These are phyloP conservation scores for Lophius piscatorius DNA, from an alignment of 2,113 vertebrate genomes.

Conservation along the genomic window DNA sequence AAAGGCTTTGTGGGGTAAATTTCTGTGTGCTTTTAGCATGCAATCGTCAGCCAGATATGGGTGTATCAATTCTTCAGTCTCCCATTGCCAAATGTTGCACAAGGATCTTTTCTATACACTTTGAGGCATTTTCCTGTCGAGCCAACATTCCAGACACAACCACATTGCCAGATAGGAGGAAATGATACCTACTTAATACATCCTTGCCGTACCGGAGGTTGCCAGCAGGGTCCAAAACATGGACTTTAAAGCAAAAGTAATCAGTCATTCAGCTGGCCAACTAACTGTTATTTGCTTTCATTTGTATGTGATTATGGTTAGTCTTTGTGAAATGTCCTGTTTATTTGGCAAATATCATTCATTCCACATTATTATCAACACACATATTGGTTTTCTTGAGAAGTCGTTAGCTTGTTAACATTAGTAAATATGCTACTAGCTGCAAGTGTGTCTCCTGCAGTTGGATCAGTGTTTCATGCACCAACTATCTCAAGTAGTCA, in stretches of 20 bases:
- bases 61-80: conserved; percentile 71
- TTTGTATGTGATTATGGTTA: too few relatives aligned
- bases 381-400: too few relatives aligned
- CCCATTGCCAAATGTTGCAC: conserved; percentile 77
- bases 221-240: conserved; percentile 11
- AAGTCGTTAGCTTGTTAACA: too few relatives aligned
- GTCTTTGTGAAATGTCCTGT: too few relatives aligned
- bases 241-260: not conserved
- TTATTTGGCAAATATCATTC: too few relatives aligned
- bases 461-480: not conserved
- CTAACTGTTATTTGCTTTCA: too few relatives aligned
- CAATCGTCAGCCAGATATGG: conserved; percentile 71
- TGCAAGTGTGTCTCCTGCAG: not conserved
- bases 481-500: not conserved
- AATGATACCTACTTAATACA: conserved; percentile 61
- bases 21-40: conserved; percentile 66
- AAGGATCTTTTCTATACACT: conserved; percentile 72
- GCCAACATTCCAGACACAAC: conserved; percentile 73
- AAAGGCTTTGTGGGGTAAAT: conserved; percentile 45
- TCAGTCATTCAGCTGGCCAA: too few relatives aligned
- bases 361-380: too few relatives aligned
- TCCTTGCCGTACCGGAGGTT: conserved; percentile 34
- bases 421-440: too few relatives aligned
- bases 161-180: conserved; percentile 61
- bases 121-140: conserved; percentile 77